A percentile compares a stretch with the other conserved stretches of the same genome.
Conservation (phyloP, 1,140 invertebrate genomes). For the Littorina saxatilis region DNA sequence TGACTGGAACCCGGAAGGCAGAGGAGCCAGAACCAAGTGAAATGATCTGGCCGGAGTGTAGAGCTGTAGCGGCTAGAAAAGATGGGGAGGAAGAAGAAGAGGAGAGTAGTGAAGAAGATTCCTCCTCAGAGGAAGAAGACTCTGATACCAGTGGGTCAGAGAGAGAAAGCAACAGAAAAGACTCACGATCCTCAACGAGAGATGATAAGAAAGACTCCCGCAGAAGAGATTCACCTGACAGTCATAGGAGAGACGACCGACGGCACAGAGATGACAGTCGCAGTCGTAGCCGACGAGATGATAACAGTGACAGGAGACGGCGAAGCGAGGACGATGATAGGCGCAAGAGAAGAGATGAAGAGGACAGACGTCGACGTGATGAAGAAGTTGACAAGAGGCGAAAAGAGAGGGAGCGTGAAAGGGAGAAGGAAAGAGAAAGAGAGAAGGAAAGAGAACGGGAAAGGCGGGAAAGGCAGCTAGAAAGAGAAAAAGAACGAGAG, state of each 20-base stretch:
- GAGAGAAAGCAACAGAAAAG: background rate
- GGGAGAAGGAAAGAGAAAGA: constrained; percentile 40
- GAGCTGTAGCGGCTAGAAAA: constrained; percentile 20
- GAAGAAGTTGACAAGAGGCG: constrained; percentile 25
- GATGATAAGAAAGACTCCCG: background rate
- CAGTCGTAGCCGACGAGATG: constrained; percentile 33
- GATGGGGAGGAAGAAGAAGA: constrained; percentile 24
- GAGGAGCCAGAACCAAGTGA: constrained; percentile 22
- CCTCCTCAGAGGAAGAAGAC: constrained; percentile 35
- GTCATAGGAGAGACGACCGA: constrained; percentile 25
- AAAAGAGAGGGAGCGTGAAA: constrained; percentile 22
- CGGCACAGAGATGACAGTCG: constrained; percentile 27
- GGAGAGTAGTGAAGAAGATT: background rate
- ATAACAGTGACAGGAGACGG: constrained; percentile 29
- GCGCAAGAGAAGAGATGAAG: constrained; percentile 35
- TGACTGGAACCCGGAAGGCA: constrained; percentile 40
- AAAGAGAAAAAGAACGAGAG: constrained; percentile 41
- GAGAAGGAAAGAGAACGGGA: constrained; percentile 32
- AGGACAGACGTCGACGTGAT: constrained; percentile 34
- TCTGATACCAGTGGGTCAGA: constrained; percentile 8
- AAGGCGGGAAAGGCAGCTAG: constrained; percentile 32
- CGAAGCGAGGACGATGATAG: constrained; percentile 24
- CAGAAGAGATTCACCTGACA: constrained; percentile 23
- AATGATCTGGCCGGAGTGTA: constrained; percentile 33
- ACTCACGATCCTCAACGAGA: background rate